phyloP scores from a whole-genome alignment of 2,113 vertebrate species.

The Nerophis lumbriciformis region DNA sequence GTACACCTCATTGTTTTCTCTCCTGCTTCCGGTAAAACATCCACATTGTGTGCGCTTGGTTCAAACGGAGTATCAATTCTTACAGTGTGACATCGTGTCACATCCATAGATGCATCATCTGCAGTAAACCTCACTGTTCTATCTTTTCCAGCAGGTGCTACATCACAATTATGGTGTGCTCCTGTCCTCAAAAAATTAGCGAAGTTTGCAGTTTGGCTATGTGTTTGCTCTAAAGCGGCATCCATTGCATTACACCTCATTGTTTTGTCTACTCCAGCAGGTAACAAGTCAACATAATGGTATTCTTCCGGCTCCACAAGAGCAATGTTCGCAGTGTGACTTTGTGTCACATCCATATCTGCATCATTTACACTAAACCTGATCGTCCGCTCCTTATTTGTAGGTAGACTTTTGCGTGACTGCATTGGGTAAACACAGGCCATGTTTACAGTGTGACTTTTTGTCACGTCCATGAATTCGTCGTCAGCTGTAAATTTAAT shows the following conservation, averaged over 20 bases:
- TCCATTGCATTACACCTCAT: conserved; percentile 9
- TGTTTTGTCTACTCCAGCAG: conserved; percentile 8
- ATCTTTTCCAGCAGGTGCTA: not conserved
- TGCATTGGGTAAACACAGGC: not conserved
- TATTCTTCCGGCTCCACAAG: not conserved
- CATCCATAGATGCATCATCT: conserved; percentile 29
- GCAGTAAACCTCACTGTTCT: conserved; percentile 28
- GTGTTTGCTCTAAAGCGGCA: conserved; percentile 4
- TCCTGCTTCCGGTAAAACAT: not conserved
- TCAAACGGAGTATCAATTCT: conserved; percentile 5
- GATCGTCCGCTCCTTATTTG: conserved; percentile 8
- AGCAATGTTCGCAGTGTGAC: not conserved
- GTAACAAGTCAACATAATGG: not conserved
- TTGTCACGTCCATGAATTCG: conserved; percentile 15
- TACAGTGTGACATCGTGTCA: conserved; percentile 29
- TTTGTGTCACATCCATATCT: conserved; percentile 2
- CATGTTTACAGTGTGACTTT: conserved; percentile 11
- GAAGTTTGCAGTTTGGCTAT: conserved; percentile 12
- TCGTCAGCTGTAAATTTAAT: conserved; percentile 6
- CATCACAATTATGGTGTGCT: not conserved
- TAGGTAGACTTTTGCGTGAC: not conserved
- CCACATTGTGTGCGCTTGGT: not conserved
- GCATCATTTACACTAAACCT: conserved; percentile 13
- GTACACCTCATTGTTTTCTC: conserved; percentile 23
- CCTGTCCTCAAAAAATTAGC: not conserved